Evolutionary conservation across 1,140 invertebrate species (phyloP), one percentile per base, ranked within the genome.

Genomic region (Procambarus virginalis): DNA sequence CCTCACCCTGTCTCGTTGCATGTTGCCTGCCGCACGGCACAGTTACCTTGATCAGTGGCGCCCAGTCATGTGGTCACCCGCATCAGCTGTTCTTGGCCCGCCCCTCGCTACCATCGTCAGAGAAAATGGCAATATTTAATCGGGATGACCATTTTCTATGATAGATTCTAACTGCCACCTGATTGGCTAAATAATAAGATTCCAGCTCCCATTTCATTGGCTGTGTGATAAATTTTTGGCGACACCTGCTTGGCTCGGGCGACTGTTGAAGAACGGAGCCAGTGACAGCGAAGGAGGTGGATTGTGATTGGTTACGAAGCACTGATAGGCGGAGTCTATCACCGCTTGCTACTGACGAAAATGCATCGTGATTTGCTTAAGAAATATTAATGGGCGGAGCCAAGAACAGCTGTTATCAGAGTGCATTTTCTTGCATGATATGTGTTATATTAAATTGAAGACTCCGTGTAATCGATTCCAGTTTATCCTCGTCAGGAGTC

Each of bases 1-100:
- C 51, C 14, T 81, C 34, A 17, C 22, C 34, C 60, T 34, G 34
- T 82, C 48, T 82, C 80, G 46, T n/a, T 68, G 80, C 77, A 58
- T 79, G 48, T 17, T 51, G 46, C 77, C 46, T 51, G 77, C 46
- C 76, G 6, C 76, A 78, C 76, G 3, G 6, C 76, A 55, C 49
- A 45, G 45, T 49, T 6, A 78, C 45, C 17, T n/a, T 78, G 8
- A 22, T 4, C 51, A 48, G 1, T 12, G 51, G 51, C 3, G 22
- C 17, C 17, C 17, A 48, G 34, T 51, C 17, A 48, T 60, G 51
- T 60, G 34, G 79, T 81, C 4, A 12, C n/a, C 2, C 45, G 8
- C n/a, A 20, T 60, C 34, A 10, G 79, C n/a, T 58, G n/a, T 49
- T 17, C 34, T 60, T 64, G 49, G 49, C 51, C 78, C 78, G 75